Evolutionary conservation across 2,797 vertebrate species (phyloP).

Genomic region (Valencia hispanica): DNA sequence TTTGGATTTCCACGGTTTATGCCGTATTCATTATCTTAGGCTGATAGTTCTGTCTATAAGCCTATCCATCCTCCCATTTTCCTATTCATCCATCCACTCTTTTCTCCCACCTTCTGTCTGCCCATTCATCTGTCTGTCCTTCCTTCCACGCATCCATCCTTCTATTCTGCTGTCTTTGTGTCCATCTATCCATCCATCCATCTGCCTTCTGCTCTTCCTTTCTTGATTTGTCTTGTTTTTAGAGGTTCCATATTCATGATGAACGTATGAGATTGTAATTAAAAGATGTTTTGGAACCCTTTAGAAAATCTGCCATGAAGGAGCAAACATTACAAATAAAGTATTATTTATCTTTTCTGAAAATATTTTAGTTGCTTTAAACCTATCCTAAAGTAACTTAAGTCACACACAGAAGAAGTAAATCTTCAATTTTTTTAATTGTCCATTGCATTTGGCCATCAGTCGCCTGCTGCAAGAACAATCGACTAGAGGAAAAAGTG

Average conservation of each 20-base stretch:
- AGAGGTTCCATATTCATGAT: not conserved
- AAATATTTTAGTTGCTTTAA: constrained; percentile 20
- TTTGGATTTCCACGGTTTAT: no score
- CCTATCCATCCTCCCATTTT: no score
- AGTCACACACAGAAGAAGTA: constrained; percentile 9
- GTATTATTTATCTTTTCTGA: constrained; percentile 10
- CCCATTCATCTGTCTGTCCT: no score
- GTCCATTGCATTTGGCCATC: not conserved
- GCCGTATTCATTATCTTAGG: no score
- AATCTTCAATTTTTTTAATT: constrained; percentile 19
- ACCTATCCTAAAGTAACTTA: constrained; percentile 14
- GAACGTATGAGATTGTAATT: not conserved
- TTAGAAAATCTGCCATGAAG: not conserved
- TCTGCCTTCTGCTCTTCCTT: no score
- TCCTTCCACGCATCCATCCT: no score
- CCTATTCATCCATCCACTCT: no score
- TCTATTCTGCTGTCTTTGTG: no score
- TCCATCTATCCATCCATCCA: no score
- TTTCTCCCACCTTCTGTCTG: no score
- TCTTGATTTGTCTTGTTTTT: no score
- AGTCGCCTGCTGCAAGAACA: not conserved
- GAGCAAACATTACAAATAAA: constrained; percentile 2
- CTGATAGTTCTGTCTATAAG: no score
- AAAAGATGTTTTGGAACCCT: not conserved
- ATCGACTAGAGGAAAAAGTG: not conserved